Evolutionary conservation across 2,797 vertebrate genomes (phyloP), one percentile per base, ranked within the genome.

Genomic region (Limosa lapponica): DNA sequence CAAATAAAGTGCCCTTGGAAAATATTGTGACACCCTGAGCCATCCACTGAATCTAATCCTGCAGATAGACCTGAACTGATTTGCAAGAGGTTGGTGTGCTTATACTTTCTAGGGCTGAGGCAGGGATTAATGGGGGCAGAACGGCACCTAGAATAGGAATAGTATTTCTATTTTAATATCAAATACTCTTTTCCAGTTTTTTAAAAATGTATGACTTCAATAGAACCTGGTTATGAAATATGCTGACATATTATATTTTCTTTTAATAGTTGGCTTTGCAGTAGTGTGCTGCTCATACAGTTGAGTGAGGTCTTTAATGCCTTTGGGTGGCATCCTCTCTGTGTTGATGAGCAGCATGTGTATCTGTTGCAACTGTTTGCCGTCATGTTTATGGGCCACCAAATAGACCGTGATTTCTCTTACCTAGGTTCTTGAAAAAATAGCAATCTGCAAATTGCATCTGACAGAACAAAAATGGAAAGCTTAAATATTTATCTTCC

Each of bases 1-100:
- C 59, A 95, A 89, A 80, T 89, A 89, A 89, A 75, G 48, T 87
- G 92, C 48, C 87, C 92, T 93, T 97, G 90, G 90, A 94, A 95
- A 93, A 92, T 93, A 80, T 7, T 92, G 73, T 84, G 86, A 59
- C 41, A 73, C 44, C 3, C 25, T 46, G 87, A 87, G 78, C 78
- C 52, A 28, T 93, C 64, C 64, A 11, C 55, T 82, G 86, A 93
- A 92, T 95, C 74, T 90, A 93, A 92, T 94, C 74, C 64, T 1
- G 1, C 64, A 89, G 86, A 89, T 9, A 77, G 81, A 71, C 64
- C 59, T 77, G 83, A 79, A 87, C 36, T 82, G 83, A 75, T 90
- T 59, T 73, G 43, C 48, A 66, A 37, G 67, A 82, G 55, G 36
- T 94, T 12, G 5, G 44, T 79, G 28, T 66, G 57, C 28, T 82